phyloP scores from a whole-genome alignment of 2,113 vertebrate genomes.

The Urocolius indicus region DNA sequence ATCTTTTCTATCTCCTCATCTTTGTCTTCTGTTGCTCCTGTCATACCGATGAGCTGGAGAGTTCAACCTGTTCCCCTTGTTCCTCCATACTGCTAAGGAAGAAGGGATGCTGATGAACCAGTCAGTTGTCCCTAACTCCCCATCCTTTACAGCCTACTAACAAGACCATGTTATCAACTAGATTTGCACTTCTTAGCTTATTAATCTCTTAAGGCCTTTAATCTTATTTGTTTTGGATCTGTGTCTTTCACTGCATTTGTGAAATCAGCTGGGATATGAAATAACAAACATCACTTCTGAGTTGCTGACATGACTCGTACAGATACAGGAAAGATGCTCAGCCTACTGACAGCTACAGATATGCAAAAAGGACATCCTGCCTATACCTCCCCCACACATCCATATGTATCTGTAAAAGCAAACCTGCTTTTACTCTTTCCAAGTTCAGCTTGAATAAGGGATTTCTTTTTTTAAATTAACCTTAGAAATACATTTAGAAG shows the following conservation, averaged over 20 bases:
- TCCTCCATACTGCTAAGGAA: background rate
- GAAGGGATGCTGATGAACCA: background rate
- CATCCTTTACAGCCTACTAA: background rate
- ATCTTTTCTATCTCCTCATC: background rate
- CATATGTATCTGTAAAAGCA: background rate
- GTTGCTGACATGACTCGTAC: accelerated
- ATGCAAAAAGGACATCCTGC: background rate
- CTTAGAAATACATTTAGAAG: background rate
- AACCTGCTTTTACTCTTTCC: background rate
- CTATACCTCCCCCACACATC: background rate
- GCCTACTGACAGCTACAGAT: background rate
- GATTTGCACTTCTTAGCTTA: conserved; percentile 29
- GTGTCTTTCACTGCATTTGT: background rate
- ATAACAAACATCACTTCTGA: background rate
- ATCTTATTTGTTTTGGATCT: conserved; percentile 15
- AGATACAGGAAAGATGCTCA: background rate
- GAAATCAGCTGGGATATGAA: background rate
- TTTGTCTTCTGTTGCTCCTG: background rate
- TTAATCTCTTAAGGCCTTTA: conserved; percentile 44
- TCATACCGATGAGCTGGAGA: background rate
- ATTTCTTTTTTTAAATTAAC: background rate
- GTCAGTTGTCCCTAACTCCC: background rate
- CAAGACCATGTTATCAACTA: background rate
- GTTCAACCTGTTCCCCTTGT: background rate
- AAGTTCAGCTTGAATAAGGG: background rate